Base-by-base conservation (phyloP, 2,888 invertebrate genomes). In the Luperina testacea region DNA sequence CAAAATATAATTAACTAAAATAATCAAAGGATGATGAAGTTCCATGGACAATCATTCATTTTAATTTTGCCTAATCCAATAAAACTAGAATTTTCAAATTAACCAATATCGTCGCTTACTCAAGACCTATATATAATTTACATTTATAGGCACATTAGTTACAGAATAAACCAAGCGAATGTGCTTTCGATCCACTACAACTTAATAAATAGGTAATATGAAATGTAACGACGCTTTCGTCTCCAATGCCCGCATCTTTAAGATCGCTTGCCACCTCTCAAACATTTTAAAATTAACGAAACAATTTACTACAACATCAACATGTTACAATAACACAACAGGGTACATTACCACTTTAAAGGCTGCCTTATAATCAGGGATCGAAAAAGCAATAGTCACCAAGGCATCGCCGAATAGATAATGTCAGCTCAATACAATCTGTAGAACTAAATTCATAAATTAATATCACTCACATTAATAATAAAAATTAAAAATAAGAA, bases 101-200 rank as follows among this genome's bases (percentile, higher is more conserved):
- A 95, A 94, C 93, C 94, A 93, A 94, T 92, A 92, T 94, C 92
- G 93, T 95, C 94, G 94, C 95, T 95, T 95, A 95, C 92, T 95
- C 94, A 88, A 95, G 94, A 95, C 95, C 96, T 96, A 96, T 95
- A 93, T 93, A 95, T 96, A 96, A 94, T 96, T 96, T 96, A 96
- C 94, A 96, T 95, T 96, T 96, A 96, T 96, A 96, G 96, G 96
- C 96, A 96, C 96, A 96, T 96, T 94, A 96, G 96, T 96, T 96
- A 95, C 93, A 95, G 94, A 95, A 95, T 94, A 95, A 96, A 95
- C 94, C 94, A 96, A 95, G 95, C 95, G 90, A 95, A 94, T 93
- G 95, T 96, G 96, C 95, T 95, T 94, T 93, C 94, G 94, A 96
- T 96, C 95, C 95, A 93, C 95, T 96, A 96, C 94, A 95, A 96